Evolutionary conservation across 2,888 invertebrate genomes (phyloP), one percentile per base, ranked within the genome.

Genomic region (Cerastis rubricosa): DNA sequence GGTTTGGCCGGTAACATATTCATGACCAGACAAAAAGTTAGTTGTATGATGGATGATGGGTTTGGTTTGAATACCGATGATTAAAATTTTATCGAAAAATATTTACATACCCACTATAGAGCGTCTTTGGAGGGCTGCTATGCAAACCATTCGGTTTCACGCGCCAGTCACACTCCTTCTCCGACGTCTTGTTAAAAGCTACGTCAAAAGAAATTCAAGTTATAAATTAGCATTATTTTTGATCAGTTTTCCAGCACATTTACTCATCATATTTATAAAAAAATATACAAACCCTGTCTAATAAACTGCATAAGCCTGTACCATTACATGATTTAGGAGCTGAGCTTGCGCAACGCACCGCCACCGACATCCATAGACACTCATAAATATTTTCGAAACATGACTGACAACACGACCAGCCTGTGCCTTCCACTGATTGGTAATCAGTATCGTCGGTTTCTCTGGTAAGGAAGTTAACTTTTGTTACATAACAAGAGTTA

Each of bases 321-420:
- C 88, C 86, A 71, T 91, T 86, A 90, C 90, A 94, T 71, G 77
- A 87, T 47, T 89, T 87, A 25, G 95, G 94, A 17, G 91, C 84
- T 61, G 89, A 74, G 83, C 90, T 94, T 89, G 93, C 92, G 90
- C 94, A 96, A 94, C 93, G 94, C 94, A 96, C 95, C 90, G 95
- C 93, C 91, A 94, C 43, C 45, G 64, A 90, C 83, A 88, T 86
- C 94, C 95, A 96, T 12, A 93, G 54, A 76, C 81, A 72, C 79
- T 95, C 91, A 76, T 90, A 87, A 49, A 91, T 89, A 47, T 71
- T 77, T 65, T 89, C 85, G 45, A 83, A 85, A 87, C 93, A 94
- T 54, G 90, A 80, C 57, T 86, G 83, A 86, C 94, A 94, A 83
- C 92, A 91, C 6, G 95, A 82, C 74, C 94, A 95, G 67, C 86